A percentile compares a stretch with the other conserved stretches of the same genome.
Evolutionary conservation across 2,888 invertebrate genomes (phyloP).

Genomic region (Campoplex nolae): DNA sequence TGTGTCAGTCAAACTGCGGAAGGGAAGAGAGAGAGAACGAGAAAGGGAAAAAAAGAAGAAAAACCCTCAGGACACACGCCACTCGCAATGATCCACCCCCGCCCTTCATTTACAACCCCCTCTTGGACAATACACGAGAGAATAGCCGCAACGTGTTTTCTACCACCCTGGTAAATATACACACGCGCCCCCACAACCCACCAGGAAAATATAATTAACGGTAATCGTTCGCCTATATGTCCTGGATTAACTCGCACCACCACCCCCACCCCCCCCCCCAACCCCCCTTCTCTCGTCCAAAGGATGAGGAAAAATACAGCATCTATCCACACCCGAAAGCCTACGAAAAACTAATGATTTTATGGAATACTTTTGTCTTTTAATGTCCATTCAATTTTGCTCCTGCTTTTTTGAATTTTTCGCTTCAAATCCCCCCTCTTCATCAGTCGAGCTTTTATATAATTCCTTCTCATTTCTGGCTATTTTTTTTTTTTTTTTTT

Average conservation of each 20-base stretch:
- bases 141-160: conserved; percentile 57
- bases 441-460: no score
- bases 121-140: conserved; percentile 47
- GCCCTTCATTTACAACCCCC: conserved; percentile 37
- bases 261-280: no score
- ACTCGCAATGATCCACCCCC: conserved; percentile 54
- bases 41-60: conserved; percentile 10
- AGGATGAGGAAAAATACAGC: conserved; percentile 38
- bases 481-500: no score
- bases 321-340: background rate
- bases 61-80: conserved; percentile 54
- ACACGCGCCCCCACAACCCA: conserved; percentile 70
- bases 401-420: background rate
- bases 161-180: conserved; percentile 69
- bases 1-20: conserved; percentile 49
- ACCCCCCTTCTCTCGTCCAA: background rate
- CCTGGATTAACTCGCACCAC: conserved; percentile 77
- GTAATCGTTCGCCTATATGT: conserved; percentile 84
- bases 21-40: background rate
- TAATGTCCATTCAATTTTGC: background rate
- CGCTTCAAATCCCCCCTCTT: background rate
- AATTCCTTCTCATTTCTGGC: no score
- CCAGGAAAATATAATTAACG: conserved; percentile 84
- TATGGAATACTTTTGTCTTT: background rate
- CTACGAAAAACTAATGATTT: background rate